A percentile compares a stretch with the other conserved stretches of the same genome.
These are phyloP conservation scores for Chrosomus eos DNA, from an alignment of 2,797 vertebrate genomes.

Conservation along the genomic window DNA sequence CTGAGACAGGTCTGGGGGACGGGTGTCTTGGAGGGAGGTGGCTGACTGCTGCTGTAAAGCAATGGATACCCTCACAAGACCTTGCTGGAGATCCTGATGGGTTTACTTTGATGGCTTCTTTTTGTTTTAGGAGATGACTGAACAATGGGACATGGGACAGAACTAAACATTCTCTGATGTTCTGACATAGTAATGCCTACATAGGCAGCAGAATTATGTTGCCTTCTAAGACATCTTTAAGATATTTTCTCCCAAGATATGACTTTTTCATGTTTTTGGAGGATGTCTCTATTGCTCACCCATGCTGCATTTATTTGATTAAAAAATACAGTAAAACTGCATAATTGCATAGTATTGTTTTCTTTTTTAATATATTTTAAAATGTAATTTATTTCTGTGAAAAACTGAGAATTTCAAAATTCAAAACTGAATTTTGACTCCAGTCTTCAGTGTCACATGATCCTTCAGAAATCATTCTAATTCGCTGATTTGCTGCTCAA, in stretches of 20 bases:
- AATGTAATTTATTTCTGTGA: not conserved
- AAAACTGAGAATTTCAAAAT: too few relatives aligned
- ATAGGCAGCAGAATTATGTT: not conserved
- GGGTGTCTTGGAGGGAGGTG: conserved; percentile 6
- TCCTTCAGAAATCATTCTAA: not conserved
- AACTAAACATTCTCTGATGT: not conserved
- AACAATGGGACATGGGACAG: not conserved
- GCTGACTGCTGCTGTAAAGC: conserved; percentile 9
- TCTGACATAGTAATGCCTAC: not conserved
- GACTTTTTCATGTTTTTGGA: not conserved
- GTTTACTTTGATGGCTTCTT: conserved; percentile 6
- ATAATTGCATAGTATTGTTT: not conserved
- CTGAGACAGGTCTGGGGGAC: conserved; percentile 8
- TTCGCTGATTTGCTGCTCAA: not conserved
- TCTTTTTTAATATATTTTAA: not conserved
- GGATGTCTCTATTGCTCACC: not conserved
- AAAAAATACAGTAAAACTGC: not conserved
- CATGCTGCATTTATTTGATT: not conserved
- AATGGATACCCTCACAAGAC: conserved; percentile 15
- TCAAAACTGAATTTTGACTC: not conserved
- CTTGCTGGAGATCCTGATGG: conserved; percentile 5
- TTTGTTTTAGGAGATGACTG: conserved; percentile 23
- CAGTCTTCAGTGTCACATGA: not conserved
- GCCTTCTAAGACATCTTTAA: too few relatives aligned
- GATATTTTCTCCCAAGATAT: not conserved